Base-by-base conservation (phyloP, 2,888 invertebrate species). In the Tethea ocularis region DNA sequence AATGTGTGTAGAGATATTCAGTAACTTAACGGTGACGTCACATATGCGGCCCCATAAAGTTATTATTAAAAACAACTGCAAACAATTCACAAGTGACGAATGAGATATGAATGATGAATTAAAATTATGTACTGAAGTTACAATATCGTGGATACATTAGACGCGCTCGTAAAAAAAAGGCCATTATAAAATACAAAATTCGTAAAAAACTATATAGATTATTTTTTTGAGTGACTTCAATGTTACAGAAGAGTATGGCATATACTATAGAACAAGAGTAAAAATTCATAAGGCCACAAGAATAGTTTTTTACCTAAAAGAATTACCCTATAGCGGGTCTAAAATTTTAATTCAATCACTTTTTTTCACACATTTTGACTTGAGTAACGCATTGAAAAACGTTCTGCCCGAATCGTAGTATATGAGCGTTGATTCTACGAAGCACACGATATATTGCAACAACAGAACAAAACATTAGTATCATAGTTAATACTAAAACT, bases 101-200 rank as follows among this genome's bases (percentile, higher is more conserved):
- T 86, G 87, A 79, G 20, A 70, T 77, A 82, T 88, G 87, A 80
- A 75, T 84, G 83, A 82, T 75, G 67, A 60, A 64, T 69, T 66
- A 65, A 38, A 17, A 29, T 1, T 20, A 7, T 17, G 36, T 33
- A 8, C 33, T 54, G 54, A 36, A 33, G 54, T 10, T 36, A 24
- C 55, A 51, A 17, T 20, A 17, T 11, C n/a, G 24, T 54, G 54
- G 20, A 1, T 22, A 20, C 46, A 46, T 29, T 29, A 17, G 52
- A 53, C 8, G 52, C 51, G 1, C 2, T 6, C n/a, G 13, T 15
- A 22, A 23, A 15, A 11, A 10, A 52, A 23, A 24, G 13, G 52
- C 52, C 22, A 24, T n/a, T n/a, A n/a, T n/a, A n/a, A n/a, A n/a
- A n/a, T n/a, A 22, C 13, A 36, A 10, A n/a, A 23, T 52, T 11